Evolutionary conservation across 2,113 vertebrate genomes (phyloP).

Genomic region (Tringa solitaria): DNA sequence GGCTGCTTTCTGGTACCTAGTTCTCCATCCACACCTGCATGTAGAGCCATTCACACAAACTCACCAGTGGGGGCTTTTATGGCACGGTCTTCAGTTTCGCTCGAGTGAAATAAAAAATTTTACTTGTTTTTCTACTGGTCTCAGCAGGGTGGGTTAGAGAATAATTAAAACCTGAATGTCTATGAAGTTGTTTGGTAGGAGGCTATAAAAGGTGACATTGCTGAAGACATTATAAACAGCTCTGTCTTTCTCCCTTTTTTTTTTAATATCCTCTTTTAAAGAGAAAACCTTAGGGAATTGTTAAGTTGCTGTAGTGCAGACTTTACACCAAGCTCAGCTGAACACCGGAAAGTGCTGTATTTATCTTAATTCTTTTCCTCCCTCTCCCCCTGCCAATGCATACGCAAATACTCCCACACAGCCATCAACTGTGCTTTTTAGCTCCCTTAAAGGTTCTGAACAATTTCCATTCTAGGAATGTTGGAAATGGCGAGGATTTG

Average conservation of each 20-base stretch:
- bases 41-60: background rate
- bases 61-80: background rate
- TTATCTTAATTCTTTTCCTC: conserved; percentile 31
- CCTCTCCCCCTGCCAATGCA: background rate
- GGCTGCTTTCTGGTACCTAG: background rate
- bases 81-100: background rate
- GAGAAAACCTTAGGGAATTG: background rate
- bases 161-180: background rate
- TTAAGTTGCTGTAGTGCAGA: background rate
- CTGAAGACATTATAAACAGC: background rate
- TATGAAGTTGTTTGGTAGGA: background rate
- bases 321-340: background rate
- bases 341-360: background rate
- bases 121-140: background rate
- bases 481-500: background rate
- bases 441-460: background rate
- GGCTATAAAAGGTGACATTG: background rate
- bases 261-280: background rate
- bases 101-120: background rate
- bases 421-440: conserved; percentile 19
- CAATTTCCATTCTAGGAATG: background rate
- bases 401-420: conserved; percentile 32
- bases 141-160: background rate
- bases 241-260: background rate
- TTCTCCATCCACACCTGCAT: background rate